phyloP scores from a whole-genome alignment of 2,113 vertebrate species.

The Bubalus kerabau region DNA sequence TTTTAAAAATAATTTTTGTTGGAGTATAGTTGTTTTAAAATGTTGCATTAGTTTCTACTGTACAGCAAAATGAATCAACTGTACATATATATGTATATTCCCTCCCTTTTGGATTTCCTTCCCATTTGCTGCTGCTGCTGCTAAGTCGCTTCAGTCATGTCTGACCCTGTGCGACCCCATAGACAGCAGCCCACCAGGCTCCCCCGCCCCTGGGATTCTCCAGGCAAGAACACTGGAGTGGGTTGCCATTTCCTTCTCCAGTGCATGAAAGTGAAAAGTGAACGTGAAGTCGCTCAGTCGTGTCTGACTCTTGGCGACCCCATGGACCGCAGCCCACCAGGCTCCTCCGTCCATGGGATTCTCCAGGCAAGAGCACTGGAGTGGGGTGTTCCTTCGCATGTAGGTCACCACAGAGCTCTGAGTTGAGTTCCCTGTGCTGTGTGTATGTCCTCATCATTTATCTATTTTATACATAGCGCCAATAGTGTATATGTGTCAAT shows the following conservation, averaged over 20 bases:
- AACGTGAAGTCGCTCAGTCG: no score
- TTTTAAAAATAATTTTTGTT: neutral
- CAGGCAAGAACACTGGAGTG: no score
- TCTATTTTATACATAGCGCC: neutral
- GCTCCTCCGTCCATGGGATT: no score
- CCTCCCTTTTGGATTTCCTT: neutral
- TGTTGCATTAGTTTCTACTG: neutral
- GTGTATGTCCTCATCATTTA: neutral
- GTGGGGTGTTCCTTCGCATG: neutral
- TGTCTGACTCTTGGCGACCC: no score
- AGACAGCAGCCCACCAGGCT: no score
- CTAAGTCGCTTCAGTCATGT: no score
- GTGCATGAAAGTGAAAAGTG: no score
- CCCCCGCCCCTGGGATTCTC: no score
- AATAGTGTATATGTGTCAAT: neutral
- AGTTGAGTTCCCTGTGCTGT: neutral
- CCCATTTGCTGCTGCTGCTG: neutral
- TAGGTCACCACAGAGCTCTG: neutral
- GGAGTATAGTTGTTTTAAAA: neutral
- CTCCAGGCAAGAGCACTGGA: no score
- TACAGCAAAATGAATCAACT: neutral
- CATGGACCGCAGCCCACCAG: no score
- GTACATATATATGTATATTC: neutral
- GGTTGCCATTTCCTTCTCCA: no score
- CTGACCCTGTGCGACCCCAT: accelerated